Percentiles rank a stretch among this genome's conserved stretches.
These are phyloP conservation scores for Drosophila pachea DNA, from an alignment of 1,140 invertebrate species.

Conservation along the genomic window DNA sequence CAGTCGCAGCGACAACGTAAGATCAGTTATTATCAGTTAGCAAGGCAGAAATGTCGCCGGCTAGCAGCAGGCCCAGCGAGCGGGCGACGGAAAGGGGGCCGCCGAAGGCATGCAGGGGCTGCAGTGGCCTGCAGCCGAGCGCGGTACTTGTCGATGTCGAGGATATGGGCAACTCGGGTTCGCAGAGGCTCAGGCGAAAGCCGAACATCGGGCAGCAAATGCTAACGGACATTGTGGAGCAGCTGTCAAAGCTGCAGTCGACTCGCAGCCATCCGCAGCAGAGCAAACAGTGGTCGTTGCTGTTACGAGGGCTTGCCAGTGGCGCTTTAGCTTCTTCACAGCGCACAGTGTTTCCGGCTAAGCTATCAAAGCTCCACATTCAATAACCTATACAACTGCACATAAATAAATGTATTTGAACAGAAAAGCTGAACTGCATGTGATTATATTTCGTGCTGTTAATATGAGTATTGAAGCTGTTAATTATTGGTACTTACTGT, in stretches of 20 bases:
- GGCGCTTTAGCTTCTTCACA: not conserved
- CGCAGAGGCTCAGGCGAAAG: constrained; percentile 51
- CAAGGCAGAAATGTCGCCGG: constrained; percentile 54
- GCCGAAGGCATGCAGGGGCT: constrained; percentile 48
- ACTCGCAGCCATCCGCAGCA: constrained; percentile 6
- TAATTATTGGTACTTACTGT: no score
- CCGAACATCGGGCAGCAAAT: constrained; percentile 54
- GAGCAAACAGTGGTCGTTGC: constrained; percentile 7
- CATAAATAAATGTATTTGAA: no score
- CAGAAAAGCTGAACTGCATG: no score
- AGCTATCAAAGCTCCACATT: no score
- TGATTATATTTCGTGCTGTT: no score
- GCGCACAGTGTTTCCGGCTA: no score
- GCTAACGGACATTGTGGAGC: constrained; percentile 44
- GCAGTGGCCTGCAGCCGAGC: constrained; percentile 47
- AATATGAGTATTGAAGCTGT: no score
- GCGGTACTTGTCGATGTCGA: constrained; percentile 47
- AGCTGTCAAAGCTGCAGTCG: constrained; percentile 35
- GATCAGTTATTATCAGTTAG: constrained; percentile 41
- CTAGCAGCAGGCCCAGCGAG: constrained; percentile 33
- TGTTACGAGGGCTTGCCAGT: not conserved
- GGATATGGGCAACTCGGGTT: constrained; percentile 43
- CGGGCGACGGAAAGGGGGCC: constrained; percentile 13
- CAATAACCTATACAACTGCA: no score
- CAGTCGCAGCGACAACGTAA: constrained; percentile 22